These are phyloP conservation scores for Austrolebias charrua DNA, from an alignment of 2,797 vertebrate species.

Conservation along the genomic window DNA sequence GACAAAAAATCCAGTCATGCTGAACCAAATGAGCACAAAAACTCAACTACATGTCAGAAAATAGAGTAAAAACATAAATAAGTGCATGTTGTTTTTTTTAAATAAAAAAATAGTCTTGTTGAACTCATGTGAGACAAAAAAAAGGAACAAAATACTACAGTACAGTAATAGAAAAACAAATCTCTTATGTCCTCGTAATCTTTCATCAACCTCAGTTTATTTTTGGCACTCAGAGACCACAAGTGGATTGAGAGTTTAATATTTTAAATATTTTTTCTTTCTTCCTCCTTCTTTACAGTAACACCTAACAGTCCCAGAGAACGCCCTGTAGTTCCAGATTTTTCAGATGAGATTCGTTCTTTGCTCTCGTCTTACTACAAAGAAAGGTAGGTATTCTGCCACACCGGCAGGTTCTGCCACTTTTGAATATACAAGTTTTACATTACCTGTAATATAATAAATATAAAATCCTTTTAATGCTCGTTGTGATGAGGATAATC, in stretches of 20 bases:
- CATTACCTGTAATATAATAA: not conserved
- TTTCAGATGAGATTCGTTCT: conserved; percentile 48
- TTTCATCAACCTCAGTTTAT: not conserved
- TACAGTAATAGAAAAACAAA: not conserved
- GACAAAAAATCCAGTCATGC: conserved; percentile 16
- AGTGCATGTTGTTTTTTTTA: not conserved
- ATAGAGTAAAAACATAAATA: not conserved
- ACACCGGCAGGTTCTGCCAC: too few relatives aligned
- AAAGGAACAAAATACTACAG: not conserved
- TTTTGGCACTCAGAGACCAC: not conserved
- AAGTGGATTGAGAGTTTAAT: not conserved
- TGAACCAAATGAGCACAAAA: not conserved
- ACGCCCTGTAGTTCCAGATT: conserved; percentile 38
- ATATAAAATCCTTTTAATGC: not conserved
- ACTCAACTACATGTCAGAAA: not conserved
- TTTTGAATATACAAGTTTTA: not conserved
- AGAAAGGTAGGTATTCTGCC: conserved; percentile 46
- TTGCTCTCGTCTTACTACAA: conserved; percentile 63
- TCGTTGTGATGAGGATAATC: not conserved
- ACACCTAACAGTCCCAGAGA: conserved; percentile 40
- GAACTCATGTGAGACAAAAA: not conserved
- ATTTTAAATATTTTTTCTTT: not conserved
- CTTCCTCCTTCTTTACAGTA: conserved; percentile 32
- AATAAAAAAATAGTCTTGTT: not conserved
- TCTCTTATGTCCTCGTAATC: not conserved